Evolutionary conservation across 2,888 invertebrate genomes (phyloP), one percentile per base, ranked within the genome.

Genomic region (Hydropsyche betteni): DNA sequence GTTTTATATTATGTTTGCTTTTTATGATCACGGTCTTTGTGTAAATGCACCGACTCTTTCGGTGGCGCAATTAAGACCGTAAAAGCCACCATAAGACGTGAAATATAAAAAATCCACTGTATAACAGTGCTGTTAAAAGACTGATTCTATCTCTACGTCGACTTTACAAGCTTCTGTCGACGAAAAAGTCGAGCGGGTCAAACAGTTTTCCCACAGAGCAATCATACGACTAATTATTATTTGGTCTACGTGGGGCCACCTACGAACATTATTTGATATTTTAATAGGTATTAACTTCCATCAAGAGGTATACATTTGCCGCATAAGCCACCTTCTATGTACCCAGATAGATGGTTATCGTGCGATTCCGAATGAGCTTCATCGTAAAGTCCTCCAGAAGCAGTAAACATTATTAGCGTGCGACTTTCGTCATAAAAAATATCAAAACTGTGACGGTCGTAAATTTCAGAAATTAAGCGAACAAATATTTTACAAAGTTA

Each of bases 161-260:
- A 61, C 61, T 61, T 51, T 61, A 61, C 61, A 61, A 36, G 64
- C 58, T 58, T 24, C 24, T 24, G 16, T 24, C 24, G 53, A n/a
- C 14, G 8, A 16, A 58, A 58, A 58, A 58, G 58, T 14, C 24
- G 58, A 24, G 5, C 58, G 58, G 36, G 64, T 64, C 64, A 34
- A 64, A 24, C 64, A 12, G 64, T 16, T 64, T 64, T 64, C 64
- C 64, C 64, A 64, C 64, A 64, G 34, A 34, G 7, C 64, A 10
- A 64, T 64, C 34, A 36, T 33, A 36, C 64, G 12, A n/a, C 64
- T 64, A 64, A 64, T 64, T 64, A 64, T 64, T 64, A 64, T 64
- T 64, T 64, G 34, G 64, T 64, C 64, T 36, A 64, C 64, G 64
- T 64, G 64, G 44, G 44, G 64, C 64, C 64, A 64, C 64, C 64